Base-by-base conservation (phyloP, 2,797 vertebrate genomes). In the Enteromius thamalakanensis region DNA sequence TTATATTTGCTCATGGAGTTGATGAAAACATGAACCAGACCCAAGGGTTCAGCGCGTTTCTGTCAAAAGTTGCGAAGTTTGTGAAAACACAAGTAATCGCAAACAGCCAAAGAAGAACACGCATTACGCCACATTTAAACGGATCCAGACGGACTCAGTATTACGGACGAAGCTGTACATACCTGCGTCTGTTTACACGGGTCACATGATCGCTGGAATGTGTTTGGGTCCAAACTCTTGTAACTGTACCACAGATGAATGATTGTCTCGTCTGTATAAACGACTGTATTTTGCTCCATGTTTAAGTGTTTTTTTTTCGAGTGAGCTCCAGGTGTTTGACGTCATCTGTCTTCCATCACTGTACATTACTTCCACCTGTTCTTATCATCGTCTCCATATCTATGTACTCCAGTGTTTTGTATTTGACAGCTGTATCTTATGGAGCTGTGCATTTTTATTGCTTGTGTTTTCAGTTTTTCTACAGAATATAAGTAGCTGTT, bases 381-480 rank as follows among this genome's bases (percentile, higher is more conserved):
- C 15, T 74, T 8, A 8, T 70, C 23, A 79, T 47, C 4, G 7
- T 58, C 21, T 60, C 53, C n/a, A 53, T 58, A 55, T 76, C 42
- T 17, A 2, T 15, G n/a, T 77, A 17, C 9, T 72, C 26, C 29
- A 34, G 17, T 19, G n/a, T 64, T 79, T 76, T 75, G 42, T 85
- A 65, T 10, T 78, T 49, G 23, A 79, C 53, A 21, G 55, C 65
- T 45, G 11, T 69, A 42, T 70, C 49, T 81, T 19, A 45, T 5
- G 15, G 6, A 42, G 76, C 76, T 58, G 86, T 83, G 76, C 14
- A 72, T 82, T 80, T 74, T 64, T 55, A 77, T 55, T 9, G 26
- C 53, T 55, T 69, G 40, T 81, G 29, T 84, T 68, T 72, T 55
- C n/a, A 62, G 58, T 62, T 76, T 87, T 86, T 85, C 37, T 85